Conservation (phyloP, 2,888 invertebrate species). For the Netelia melanura region DNA sequence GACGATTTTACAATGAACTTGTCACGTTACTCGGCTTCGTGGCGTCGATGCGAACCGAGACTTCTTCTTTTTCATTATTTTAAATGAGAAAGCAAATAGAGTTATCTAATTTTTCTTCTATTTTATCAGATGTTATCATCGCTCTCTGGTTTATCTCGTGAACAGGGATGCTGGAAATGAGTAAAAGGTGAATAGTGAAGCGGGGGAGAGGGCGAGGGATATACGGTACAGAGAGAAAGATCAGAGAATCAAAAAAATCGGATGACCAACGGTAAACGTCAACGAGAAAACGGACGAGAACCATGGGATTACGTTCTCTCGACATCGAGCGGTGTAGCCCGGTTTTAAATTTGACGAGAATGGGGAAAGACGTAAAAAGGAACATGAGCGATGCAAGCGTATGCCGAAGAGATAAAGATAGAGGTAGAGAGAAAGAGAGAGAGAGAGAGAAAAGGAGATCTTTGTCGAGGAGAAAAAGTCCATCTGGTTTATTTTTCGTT, state of each 20-base stretch:
- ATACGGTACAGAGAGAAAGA: neutral
- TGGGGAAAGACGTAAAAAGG: conserved; percentile 1
- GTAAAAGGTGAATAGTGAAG: too few species aligned
- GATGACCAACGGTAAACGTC: neutral
- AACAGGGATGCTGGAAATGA: too few species aligned
- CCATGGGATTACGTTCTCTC: conserved; percentile 33
- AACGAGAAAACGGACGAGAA: conserved; percentile 36
- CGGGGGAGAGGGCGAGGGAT: neutral
- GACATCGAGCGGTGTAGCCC: neutral
- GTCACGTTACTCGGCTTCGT: too few species aligned
- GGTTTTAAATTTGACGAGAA: conserved; percentile 43
- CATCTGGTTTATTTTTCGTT: conserved; percentile 38
- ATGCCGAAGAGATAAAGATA: neutral
- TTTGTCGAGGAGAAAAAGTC: conserved; percentile 35
- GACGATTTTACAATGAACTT: neutral
- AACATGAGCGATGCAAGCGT: neutral
- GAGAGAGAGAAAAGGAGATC: neutral
- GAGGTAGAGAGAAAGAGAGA: neutral
- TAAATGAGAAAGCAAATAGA: neutral
- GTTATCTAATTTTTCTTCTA: too few species aligned
- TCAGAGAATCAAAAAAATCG: neutral
- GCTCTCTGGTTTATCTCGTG: too few species aligned
- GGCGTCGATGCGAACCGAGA: too few species aligned
- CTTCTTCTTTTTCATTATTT: neutral
- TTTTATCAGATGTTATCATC: too few species aligned